Base-by-base conservation (phyloP, 1,140 invertebrate species). In the Homarus americanus region DNA sequence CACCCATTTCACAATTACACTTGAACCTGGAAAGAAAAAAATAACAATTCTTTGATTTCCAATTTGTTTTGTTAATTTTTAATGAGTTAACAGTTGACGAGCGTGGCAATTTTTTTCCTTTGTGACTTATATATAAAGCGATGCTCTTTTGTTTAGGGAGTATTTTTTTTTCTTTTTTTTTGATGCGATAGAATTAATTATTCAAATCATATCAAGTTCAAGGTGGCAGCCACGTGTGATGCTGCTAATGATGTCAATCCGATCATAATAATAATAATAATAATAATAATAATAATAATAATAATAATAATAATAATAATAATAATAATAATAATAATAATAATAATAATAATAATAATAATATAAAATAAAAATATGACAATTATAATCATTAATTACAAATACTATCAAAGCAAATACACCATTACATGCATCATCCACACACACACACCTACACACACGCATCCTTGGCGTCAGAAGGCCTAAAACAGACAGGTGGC, bases 241-340 rank as follows among this genome's bases (percentile, higher is more conserved):
- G 28, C 10, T 75, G 28, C 10, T 75, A 75, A 75, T 75, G 28
- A 75, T 75, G 28, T 12, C 28, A n/a, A n/a, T n/a, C n/a, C n/a
- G n/a, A n/a, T n/a, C n/a, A n/a, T n/a, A n/a, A n/a, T n/a, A n/a
- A n/a, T 10, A n/a, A n/a, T n/a, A n/a, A n/a, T n/a, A n/a, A n/a
- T n/a, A n/a, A n/a, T n/a, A n/a, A n/a, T n/a, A n/a, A 75, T 75
- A 75, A 75, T 75, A 75, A 75, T 75, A 75, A 75, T 75, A 75
- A 75, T 75, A 75, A 75, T 24, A 75, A 75, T 75, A 75, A 75
- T 75, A 75, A 75, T 75, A 75, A 75, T 75, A 75, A 75, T 75
- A 75, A 75, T 75, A 75, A 75, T 75, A 75, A 75, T 75, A 75
- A 75, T 75, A 34, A 75, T 75, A 75, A 75, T 75, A 75, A 75